Conservation (phyloP, 2,113 vertebrate genomes). For the Leptobrachium leishanense region DNA sequence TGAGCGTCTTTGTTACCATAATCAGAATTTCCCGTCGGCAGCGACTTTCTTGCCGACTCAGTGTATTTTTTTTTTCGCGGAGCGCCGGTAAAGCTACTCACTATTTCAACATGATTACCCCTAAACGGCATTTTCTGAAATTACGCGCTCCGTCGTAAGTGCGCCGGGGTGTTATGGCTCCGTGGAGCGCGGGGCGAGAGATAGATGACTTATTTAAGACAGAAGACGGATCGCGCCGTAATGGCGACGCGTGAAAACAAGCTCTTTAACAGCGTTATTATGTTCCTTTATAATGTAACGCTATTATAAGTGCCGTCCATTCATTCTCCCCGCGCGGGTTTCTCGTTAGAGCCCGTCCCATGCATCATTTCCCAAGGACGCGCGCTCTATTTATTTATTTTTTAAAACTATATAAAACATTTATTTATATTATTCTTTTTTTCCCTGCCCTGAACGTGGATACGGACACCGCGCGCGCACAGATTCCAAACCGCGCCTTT, state of each 20-base stretch:
- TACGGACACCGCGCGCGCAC: conserved; percentile 2
- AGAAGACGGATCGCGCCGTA: conserved; percentile 55
- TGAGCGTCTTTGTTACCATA: conserved; percentile 61
- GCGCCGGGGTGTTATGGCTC: conserved; percentile 55
- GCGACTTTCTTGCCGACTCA: conserved; percentile 65
- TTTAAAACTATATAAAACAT: not conserved
- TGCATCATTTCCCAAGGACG: conserved; percentile 2
- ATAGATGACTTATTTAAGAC: conserved; percentile 64
- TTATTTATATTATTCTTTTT: conserved; percentile 9
- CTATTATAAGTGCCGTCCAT: conserved; percentile 33
- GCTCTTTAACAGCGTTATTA: not conserved
- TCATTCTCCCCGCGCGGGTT: conserved; percentile 38
- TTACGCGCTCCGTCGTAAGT: conserved; percentile 61
- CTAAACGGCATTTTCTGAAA: conserved; percentile 64
- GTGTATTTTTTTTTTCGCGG: conserved; percentile 51
- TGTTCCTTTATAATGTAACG: conserved; percentile 37
- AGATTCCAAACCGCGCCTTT: conserved; percentile 16
- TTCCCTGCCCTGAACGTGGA: not conserved
- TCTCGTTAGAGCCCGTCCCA: conserved; percentile 2
- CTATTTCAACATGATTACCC: conserved; percentile 67
- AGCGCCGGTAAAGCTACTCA: conserved; percentile 41
- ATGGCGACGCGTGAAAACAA: conserved; percentile 25
- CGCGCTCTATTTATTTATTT: not conserved
- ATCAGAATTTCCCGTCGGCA: conserved; percentile 62
- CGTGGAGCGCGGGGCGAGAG: conserved; percentile 55